Conservation (phyloP, 1,140 invertebrate species). For the Solenopsis fugax region DNA sequence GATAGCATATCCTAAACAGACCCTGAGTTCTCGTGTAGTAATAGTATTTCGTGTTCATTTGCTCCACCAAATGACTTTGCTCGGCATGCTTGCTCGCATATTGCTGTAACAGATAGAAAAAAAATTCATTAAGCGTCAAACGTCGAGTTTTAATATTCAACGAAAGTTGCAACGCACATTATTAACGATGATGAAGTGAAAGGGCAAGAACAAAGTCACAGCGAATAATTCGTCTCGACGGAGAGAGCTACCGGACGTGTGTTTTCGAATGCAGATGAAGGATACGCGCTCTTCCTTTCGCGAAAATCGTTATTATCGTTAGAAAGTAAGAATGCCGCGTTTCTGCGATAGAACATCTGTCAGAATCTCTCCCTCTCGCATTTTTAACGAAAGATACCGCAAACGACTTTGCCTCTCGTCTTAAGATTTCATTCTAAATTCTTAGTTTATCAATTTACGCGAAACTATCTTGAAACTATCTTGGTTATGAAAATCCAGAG, state of each 20-base stretch:
- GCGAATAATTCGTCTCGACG: conserved; percentile 29
- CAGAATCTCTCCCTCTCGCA: conserved; percentile 33
- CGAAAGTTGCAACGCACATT: conserved; percentile 4
- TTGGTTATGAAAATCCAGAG: neutral
- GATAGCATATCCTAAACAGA: conserved; percentile 96
- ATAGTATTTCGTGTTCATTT: conserved; percentile 93
- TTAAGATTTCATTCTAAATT: neutral
- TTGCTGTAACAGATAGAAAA: conserved; percentile 88
- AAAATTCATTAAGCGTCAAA: conserved; percentile 7
- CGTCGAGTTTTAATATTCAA: conserved; percentile 22
- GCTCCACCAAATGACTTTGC: conserved; percentile 91
- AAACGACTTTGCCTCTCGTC: neutral
- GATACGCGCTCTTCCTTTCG: conserved; percentile 40
- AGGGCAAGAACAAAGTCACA: conserved; percentile 50
- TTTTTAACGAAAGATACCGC: no score
- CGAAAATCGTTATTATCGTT: conserved; percentile 65
- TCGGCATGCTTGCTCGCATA: conserved; percentile 91
- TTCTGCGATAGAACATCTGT: conserved; percentile 47
- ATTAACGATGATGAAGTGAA: conserved; percentile 50
- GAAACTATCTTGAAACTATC: neutral
- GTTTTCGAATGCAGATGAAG: conserved; percentile 61
- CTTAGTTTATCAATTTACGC: neutral
- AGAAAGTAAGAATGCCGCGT: conserved; percentile 69
- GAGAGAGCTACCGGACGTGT: conserved; percentile 51
- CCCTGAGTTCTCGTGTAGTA: conserved; percentile 95